These are phyloP conservation scores for Drosophila yooni DNA, from an alignment of 2,888 invertebrate genomes.

Conservation along the genomic window DNA sequence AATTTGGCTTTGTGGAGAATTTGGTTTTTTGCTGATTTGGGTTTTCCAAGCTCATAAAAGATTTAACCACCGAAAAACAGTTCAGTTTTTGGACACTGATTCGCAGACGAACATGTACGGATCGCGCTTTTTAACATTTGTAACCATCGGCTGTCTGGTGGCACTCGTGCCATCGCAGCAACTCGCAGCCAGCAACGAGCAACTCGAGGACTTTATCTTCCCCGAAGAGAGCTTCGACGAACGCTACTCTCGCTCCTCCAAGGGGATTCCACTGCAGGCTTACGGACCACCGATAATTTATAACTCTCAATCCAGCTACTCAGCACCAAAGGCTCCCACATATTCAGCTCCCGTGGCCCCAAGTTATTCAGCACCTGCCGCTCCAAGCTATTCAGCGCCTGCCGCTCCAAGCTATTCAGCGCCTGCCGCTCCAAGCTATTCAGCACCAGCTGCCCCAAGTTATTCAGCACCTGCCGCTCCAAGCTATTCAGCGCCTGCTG, in stretches of 20 bases:
- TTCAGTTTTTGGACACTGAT: slow-evolving; percentile 37
- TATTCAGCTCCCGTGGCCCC: slow-evolving; percentile 28
- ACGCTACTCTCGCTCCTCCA: slow-evolving; percentile 41
- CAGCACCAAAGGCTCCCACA: slow-evolving; percentile 20
- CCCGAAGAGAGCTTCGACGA: slow-evolving; percentile 41
- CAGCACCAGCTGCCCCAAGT: not conserved
- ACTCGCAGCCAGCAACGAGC: slow-evolving; percentile 24
- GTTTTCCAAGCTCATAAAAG: slow-evolving; percentile 52
- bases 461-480: slow-evolving; percentile 30
- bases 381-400: slow-evolving; percentile 25
- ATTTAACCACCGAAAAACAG: slow-evolving; percentile 5
- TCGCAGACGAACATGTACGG: slow-evolving; percentile 47
- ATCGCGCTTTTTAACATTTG: slow-evolving; percentile 34
- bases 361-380: slow-evolving; percentile 28
- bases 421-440: not conserved
- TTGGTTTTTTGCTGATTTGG: slow-evolving; percentile 42
- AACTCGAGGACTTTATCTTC: slow-evolving; percentile 47
- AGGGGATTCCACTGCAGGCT: slow-evolving; percentile 53
- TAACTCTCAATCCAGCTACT: slow-evolving; percentile 55
- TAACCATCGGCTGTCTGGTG: slow-evolving; percentile 40
- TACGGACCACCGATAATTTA: slow-evolving; percentile 60
- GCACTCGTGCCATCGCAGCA: slow-evolving; percentile 17
- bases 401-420: slow-evolving; percentile 17
- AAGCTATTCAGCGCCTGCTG: slow-evolving; percentile 13
- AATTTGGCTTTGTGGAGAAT: slow-evolving; percentile 23